Base-by-base conservation (phyloP, 2,888 invertebrate species). In the Orthosia incerta region DNA sequence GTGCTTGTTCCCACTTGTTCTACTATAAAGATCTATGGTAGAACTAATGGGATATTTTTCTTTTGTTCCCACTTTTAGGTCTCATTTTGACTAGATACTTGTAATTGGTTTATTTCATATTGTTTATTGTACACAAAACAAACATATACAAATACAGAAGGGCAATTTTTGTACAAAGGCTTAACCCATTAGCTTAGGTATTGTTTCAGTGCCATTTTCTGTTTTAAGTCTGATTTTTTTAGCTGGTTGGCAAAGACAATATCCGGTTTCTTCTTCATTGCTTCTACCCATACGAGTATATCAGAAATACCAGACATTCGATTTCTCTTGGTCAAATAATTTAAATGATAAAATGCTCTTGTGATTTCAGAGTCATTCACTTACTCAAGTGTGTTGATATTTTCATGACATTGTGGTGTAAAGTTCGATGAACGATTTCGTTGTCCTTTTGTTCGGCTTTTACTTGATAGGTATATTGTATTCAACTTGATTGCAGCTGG, bases 401-500 rank as follows among this genome's bases (percentile, higher is more conserved):
- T 79, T 76, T 77, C 77, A 79, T 86, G 86, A 87, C 86, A 84
- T 86, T 84, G 80, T 57, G 20, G 57, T 64, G 45, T 51, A n/a
- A 74, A 80, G 86, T 80, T 86, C 79, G 56, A 66, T 74, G 87
- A 80, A 79, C 85, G 76, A 62, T 79, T 82, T 80, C 53, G 73
- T 69, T 60, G 86, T 83, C 85, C 83, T 87, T 86, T 85, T 83
- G 87, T 76, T 73, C 85, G 71, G 70, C 60, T 80, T 59, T 69
- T 55, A 53, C 9, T 75, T 81, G 80, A 55, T 80, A 81, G 75
- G 77, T 73, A 20, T 45, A 50, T 45, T 61, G 26, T 53, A n/a
- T 31, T 60, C 26, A 45, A 65, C 5, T 50, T 26, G 23, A 31
- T 23, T 55, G 51, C 53, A 65, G 23, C 9, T 53, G 61, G 31